These are phyloP conservation scores for Vesta saturnalis DNA, from an alignment of 2,888 invertebrate genomes.

Conservation along the genomic window DNA sequence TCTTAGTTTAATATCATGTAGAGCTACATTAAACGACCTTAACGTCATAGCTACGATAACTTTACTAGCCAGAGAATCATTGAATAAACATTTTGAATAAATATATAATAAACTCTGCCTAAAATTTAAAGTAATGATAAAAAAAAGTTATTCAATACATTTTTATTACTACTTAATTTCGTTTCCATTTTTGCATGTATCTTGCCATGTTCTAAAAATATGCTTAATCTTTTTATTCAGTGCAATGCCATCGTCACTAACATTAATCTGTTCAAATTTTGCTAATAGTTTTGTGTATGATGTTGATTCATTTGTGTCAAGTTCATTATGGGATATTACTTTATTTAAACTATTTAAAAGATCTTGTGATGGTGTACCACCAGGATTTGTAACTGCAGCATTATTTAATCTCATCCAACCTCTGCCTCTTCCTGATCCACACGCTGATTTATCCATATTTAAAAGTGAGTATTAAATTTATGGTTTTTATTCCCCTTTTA, in stretches of 20 bases:
- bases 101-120: constrained; percentile 55
- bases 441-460: constrained; percentile 45
- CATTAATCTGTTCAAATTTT: constrained; percentile 52
- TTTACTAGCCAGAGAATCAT: constrained; percentile 55
- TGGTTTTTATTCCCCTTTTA: not conserved
- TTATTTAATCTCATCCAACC: constrained; percentile 53
- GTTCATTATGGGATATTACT: not conserved
- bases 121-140: no score
- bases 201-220: constrained; percentile 52
- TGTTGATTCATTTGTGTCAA: constrained; percentile 4
- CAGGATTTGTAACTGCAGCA: constrained; percentile 41
- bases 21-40: constrained; percentile 51
- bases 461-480: no score
- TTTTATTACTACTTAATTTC: constrained; percentile 52
- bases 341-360: constrained; percentile 11
- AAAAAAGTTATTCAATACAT: constrained; percentile 7
- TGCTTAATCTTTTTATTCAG: constrained; percentile 58
- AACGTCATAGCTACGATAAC: constrained; percentile 54
- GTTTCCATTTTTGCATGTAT: constrained; percentile 51
- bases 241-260: constrained; percentile 58
- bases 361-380: constrained; percentile 28
- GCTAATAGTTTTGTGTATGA: constrained; percentile 49
- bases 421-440: constrained; percentile 52
- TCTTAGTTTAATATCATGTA: constrained; percentile 45
- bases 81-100: constrained; percentile 52